Evolutionary conservation across 1,140 invertebrate species (phyloP), one percentile per base, ranked within the genome.

Genomic region (Cyclina sinensis): DNA sequence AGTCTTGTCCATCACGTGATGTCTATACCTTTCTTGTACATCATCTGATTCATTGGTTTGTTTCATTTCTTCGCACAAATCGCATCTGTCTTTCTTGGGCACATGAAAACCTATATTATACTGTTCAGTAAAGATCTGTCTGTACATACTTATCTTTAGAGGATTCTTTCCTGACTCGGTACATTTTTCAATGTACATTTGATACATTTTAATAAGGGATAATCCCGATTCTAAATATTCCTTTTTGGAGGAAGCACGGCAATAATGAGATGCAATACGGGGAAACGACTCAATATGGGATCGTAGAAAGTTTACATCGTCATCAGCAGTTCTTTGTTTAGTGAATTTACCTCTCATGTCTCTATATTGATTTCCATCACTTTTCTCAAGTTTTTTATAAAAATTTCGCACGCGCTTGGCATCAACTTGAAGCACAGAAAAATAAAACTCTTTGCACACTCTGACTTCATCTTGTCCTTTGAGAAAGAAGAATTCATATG

Each of bases 61-160:
- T 30, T 51, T 78, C 7, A 24, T 48, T 48, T 78, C 74, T 35
- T 51, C 39, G 24, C 90, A 91, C 5, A 21, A 21, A 24, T 89
- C 79, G 65, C 88, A 89, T 48, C 62, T 65, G 59, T 91, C 90
- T 30, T 91, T 91, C 46, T 87, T 91, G 0, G 90, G 88, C 21
- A 70, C 24, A n/a, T 89, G 79, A 46, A 91, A 89, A 1, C n/a
- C 76, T 27, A 91, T 54, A 78, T 89, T 86, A 62, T 86, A 90
- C 32, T 90, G 78, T 4, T 14, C 51, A 51, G 80, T 89, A 43
- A 82, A 91, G 5, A 91, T 80, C 18, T 78, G 51, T 46, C 65
- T 24, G 27, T 91, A 91, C 11, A 86, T 73, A 24, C 83, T 74
- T 37, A 32, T 32, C 46, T 91, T 89, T 24, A 78, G 84, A 21